Evolutionary conservation across 2,888 invertebrate species (phyloP).

Genomic region (Watsonalla binaria): DNA sequence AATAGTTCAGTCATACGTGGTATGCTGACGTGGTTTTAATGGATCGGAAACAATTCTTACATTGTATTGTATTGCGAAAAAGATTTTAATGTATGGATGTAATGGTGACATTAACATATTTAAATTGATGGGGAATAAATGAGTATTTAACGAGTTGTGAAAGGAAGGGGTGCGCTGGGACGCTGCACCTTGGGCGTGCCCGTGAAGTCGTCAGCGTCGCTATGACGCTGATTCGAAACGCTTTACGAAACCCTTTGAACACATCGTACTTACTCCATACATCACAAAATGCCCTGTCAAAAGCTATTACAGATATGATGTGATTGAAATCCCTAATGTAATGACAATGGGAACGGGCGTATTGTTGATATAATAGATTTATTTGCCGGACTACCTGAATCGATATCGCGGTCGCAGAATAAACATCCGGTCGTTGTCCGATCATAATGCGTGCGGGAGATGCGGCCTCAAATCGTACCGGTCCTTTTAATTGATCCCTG

Average conservation of each 20-base stretch:
- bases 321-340: slow-evolving; percentile 45
- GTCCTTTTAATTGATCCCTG: slow-evolving; percentile 58
- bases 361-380: slow-evolving; percentile 68
- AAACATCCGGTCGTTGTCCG: slow-evolving; percentile 64
- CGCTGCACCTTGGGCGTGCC: slow-evolving; percentile 53
- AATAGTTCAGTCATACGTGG: slow-evolving; percentile 23
- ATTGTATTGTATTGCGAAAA: slow-evolving; percentile 1
- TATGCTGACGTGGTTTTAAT: slow-evolving; percentile 47
- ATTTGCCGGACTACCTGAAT: slow-evolving; percentile 69
- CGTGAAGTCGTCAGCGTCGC: slow-evolving; percentile 42
- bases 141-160: slow-evolving; percentile 63
- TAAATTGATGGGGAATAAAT: slow-evolving; percentile 59
- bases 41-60: slow-evolving; percentile 9
- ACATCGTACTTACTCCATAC: slow-evolving; percentile 24
- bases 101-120: slow-evolving; percentile 36
- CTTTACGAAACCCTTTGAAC: slow-evolving; percentile 39
- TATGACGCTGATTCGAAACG: slow-evolving; percentile 41
- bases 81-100: slow-evolving; percentile 15
- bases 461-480: slow-evolving; percentile 44
- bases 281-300: slow-evolving; percentile 32
- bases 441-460: slow-evolving; percentile 53
- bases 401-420: slow-evolving; percentile 62
- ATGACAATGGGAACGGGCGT: slow-evolving; percentile 48
- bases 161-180: slow-evolving; percentile 49
- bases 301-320: slow-evolving; percentile 44